Conservation (phyloP, 2,888 invertebrate species). For the Euphydryas editha region DNA sequence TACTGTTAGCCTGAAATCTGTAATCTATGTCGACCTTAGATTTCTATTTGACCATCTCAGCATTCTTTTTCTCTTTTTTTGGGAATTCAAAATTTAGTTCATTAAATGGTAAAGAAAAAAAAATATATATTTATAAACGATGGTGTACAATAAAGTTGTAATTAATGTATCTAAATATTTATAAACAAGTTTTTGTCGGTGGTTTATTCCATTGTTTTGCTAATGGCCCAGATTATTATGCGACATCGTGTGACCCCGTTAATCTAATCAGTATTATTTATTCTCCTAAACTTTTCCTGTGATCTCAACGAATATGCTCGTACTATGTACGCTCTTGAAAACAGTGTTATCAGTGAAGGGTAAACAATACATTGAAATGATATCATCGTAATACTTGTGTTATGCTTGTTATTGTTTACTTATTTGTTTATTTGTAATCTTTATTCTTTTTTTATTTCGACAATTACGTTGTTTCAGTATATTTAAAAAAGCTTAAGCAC, state of each 20-base stretch:
- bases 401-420: neutral
- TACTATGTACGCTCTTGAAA: conserved; percentile 52
- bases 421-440: neutral
- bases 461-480: no score
- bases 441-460: no score
- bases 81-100: no score
- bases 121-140: no score
- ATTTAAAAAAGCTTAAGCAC: no score
- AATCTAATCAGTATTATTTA: conserved; percentile 69
- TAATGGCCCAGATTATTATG: conserved; percentile 56
- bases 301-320: conserved; percentile 60
- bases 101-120: no score
- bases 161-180: neutral
- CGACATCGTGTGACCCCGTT: conserved; percentile 58
- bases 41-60: no score
- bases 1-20: no score
- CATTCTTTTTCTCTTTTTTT: no score
- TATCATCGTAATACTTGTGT: neutral
- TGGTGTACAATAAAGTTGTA: neutral
- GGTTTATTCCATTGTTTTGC: conserved; percentile 75
- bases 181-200: conserved; percentile 56
- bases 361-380: conserved; percentile 28
- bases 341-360: conserved; percentile 28
- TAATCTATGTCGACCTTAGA: no score
- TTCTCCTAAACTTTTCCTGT: conserved; percentile 72